Conservation (phyloP, 1,140 invertebrate species). For the Brevipalpus yothersi region DNA sequence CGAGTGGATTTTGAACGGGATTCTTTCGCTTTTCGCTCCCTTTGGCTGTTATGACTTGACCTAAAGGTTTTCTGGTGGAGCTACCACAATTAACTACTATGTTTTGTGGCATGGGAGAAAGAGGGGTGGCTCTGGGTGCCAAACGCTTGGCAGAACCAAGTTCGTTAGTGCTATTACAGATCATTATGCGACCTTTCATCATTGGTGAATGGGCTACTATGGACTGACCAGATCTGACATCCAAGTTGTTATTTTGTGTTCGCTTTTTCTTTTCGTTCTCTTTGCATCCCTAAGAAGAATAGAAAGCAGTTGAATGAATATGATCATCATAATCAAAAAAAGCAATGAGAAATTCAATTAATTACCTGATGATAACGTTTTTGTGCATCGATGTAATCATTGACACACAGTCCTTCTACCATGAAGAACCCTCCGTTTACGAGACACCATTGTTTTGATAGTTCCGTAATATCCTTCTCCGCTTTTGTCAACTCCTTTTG, state of each 20-base stretch:
- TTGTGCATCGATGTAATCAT: constrained; percentile 1
- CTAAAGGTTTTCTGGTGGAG: too few species aligned
- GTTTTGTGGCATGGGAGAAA: too few species aligned
- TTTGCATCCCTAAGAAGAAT: background rate
- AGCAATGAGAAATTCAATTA: background rate
- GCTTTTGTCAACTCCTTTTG: constrained; percentile 28
- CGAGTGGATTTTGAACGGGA: too few species aligned
- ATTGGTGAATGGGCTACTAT: too few species aligned
- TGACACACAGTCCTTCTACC: background rate
- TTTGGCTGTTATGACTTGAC: too few species aligned
- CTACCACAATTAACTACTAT: too few species aligned
- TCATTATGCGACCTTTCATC: too few species aligned
- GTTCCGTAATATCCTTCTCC: constrained; percentile 20
- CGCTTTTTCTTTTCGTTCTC: background rate
- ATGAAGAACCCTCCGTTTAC: constrained; percentile 9
- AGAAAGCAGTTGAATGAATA: background rate
- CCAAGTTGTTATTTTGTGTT: background rate
- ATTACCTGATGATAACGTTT: background rate
- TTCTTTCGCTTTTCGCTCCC: too few species aligned
- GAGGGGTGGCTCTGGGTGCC: too few species aligned
- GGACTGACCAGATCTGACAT: too few species aligned
- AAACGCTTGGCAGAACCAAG: too few species aligned
- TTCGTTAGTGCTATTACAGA: too few species aligned
- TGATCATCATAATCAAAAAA: background rate
- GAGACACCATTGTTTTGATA: constrained; percentile 18